Evolutionary conservation across 2,113 vertebrate genomes (phyloP).

Genomic region (Isichthys henryi): DNA sequence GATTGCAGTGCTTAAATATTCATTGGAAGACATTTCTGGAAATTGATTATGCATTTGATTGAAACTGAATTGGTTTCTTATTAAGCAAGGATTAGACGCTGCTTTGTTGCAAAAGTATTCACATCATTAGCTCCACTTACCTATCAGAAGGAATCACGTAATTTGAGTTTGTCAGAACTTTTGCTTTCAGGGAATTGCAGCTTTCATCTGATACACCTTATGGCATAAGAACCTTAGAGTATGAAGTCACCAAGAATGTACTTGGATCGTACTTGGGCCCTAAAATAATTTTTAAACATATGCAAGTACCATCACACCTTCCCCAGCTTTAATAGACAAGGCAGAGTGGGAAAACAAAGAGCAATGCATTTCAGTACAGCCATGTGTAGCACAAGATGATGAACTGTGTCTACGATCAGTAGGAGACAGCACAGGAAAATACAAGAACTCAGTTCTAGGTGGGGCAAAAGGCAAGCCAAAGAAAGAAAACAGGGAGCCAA

Average conservation of each 20-base stretch:
- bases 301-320: neutral
- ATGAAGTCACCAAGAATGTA: neutral
- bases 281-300: neutral
- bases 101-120: neutral
- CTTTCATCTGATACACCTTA: neutral
- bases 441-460: slow-evolving; percentile 24
- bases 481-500: neutral
- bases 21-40: neutral
- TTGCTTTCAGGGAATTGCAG: neutral
- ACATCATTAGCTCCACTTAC: neutral
- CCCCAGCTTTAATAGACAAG: neutral
- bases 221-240: neutral
- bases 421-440: slow-evolving; percentile 16
- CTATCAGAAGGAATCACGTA: neutral
- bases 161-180: neutral
- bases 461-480: neutral
- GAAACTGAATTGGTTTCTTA: neutral
- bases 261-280: no score
- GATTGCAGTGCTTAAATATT: neutral
- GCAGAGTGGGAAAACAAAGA: neutral
- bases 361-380: neutral
- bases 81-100: neutral
- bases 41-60: neutral
- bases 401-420: neutral
- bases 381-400: slow-evolving; percentile 3